Percentiles rank a stretch among this genome's conserved stretches.
These are phyloP conservation scores for Myiagra hebetior DNA, from an alignment of 2,113 vertebrate species.

Conservation along the genomic window DNA sequence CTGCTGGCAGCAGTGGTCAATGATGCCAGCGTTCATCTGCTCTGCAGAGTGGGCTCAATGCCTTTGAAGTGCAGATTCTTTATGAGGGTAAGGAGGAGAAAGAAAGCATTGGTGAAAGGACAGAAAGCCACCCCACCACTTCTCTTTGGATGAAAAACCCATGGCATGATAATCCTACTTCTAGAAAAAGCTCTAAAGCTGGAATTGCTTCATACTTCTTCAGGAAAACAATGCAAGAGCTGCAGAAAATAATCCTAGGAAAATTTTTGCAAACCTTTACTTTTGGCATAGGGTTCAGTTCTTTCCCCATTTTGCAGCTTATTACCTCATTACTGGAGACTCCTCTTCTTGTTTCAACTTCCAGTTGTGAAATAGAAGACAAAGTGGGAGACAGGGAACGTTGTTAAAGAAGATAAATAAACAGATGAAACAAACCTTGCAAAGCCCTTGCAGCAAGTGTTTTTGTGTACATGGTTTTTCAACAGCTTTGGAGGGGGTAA, in stretches of 20 bases:
- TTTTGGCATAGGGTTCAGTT: not conserved
- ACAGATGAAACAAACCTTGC: not conserved
- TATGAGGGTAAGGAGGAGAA: not conserved
- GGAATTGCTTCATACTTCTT: not conserved
- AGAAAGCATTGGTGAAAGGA: not conserved
- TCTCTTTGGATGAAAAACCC: not conserved
- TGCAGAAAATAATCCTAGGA: not conserved
- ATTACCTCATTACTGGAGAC: not conserved
- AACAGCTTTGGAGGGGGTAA: not conserved
- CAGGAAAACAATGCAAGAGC: not conserved
- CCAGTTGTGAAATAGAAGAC: not conserved
- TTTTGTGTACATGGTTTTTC: not conserved
- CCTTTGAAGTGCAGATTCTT: not conserved
- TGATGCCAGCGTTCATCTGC: not conserved
- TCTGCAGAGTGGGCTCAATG: not conserved
- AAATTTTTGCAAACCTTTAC: not conserved
- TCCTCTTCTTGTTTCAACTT: not conserved
- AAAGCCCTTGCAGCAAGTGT: not conserved
- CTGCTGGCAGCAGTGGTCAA: not conserved
- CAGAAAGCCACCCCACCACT: not conserved
- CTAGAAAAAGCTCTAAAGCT: not conserved
- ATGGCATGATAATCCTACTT: not conserved
- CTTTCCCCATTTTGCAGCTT: not conserved
- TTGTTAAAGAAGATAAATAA: not conserved
- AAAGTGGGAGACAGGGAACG: not conserved